These are phyloP conservation scores for Monopterus albus DNA, from an alignment of 2,113 vertebrate genomes.

Conservation along the genomic window DNA sequence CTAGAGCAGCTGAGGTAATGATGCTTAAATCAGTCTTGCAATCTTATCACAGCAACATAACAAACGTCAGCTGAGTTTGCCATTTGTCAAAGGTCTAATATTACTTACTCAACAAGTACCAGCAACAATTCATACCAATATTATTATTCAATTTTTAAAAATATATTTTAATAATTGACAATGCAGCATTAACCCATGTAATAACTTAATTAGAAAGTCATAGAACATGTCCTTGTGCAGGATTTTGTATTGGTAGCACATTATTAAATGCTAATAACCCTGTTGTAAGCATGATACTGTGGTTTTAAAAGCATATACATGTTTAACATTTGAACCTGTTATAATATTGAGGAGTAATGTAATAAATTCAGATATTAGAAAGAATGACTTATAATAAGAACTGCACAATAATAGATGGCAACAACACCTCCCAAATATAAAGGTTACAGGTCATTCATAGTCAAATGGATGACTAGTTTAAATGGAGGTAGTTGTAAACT, in stretches of 20 bases:
- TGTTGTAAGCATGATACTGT: neutral
- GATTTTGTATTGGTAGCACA: neutral
- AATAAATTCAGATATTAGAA: neutral
- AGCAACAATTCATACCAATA: neutral
- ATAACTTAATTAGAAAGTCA: neutral
- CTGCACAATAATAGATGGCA: no score
- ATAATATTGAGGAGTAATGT: neutral
- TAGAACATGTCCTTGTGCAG: neutral
- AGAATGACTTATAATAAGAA: neutral
- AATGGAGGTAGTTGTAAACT: neutral
- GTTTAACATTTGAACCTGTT: neutral
- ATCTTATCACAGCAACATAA: neutral
- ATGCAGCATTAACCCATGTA: neutral
- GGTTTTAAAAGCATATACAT: neutral
- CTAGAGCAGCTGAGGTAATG: constrained; percentile 16
- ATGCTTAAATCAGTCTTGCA: constrained; percentile 5
- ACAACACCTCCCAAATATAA: no score
- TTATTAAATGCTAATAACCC: neutral
- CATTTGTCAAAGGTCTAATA: constrained; percentile 1
- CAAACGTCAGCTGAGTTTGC: neutral
- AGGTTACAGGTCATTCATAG: no score
- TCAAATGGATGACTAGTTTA: neutral
- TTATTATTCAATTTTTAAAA: no score
- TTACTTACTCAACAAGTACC: neutral
- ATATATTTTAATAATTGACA: neutral